These are phyloP conservation scores for Cephus cinctus DNA, from an alignment of 1,140 invertebrate species.

Conservation along the genomic window DNA sequence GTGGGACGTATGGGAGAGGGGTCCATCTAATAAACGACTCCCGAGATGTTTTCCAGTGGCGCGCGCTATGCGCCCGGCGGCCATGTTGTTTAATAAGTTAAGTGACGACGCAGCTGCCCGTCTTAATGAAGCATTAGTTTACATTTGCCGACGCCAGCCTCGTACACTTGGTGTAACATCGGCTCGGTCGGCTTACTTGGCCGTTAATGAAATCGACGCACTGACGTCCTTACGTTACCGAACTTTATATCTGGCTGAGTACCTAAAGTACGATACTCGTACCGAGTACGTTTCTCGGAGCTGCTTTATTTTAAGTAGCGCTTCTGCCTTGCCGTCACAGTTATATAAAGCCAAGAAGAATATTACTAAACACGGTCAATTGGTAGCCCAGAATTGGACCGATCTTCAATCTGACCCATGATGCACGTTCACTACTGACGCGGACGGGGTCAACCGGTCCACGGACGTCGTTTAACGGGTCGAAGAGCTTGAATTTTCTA, in stretches of 20 bases:
- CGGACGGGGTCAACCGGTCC: conserved; percentile 14
- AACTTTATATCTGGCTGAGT: no score
- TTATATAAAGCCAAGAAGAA: conserved; percentile 19
- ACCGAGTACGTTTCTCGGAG: no score
- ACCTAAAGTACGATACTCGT: no score
- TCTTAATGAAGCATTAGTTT: conserved; percentile 56
- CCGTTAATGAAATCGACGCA: neutral
- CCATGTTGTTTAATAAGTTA: conserved; percentile 55
- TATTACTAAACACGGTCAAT: conserved; percentile 25
- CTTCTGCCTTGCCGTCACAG: conserved; percentile 10
- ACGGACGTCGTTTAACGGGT: no score
- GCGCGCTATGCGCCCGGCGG: conserved; percentile 26
- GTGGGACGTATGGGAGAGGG: conserved; percentile 16
- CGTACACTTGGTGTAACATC: conserved; percentile 8
- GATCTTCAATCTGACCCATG: conserved; percentile 17
- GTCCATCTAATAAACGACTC: conserved; percentile 11
- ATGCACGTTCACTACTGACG: no score
- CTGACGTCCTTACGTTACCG: no score
- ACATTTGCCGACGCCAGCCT: conserved; percentile 28
- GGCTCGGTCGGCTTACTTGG: neutral
- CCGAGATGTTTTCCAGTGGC: conserved; percentile 27
- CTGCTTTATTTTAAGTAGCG: conserved; percentile 6
- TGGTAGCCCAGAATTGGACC: conserved; percentile 18
- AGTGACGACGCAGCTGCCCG: conserved; percentile 53
- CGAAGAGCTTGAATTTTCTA: no score